These are phyloP conservation scores for Anoura caudifer DNA, from an alignment of 2,113 vertebrate genomes.

Conservation along the genomic window DNA sequence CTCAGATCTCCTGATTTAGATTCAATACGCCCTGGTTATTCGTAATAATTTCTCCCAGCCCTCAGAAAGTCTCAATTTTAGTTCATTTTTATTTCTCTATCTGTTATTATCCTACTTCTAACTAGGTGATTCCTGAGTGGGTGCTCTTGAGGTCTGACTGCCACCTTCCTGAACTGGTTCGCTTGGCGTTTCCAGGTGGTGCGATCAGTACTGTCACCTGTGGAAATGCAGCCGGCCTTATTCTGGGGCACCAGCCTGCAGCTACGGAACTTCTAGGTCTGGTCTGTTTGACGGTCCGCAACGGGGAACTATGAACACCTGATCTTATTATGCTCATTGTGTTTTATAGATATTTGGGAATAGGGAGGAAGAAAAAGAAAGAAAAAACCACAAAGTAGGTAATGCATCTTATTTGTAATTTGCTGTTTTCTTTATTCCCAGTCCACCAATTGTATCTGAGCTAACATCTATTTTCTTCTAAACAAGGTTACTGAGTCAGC, in stretches of 20 bases:
- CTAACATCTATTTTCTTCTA: not conserved
- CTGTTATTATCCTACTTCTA: not conserved
- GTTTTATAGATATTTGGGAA: not conserved
- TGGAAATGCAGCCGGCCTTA: not conserved
- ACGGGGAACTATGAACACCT: not conserved
- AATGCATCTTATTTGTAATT: not conserved
- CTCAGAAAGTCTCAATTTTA: not conserved
- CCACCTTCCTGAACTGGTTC: not conserved
- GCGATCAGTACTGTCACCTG: not conserved
- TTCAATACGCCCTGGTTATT: not conserved
- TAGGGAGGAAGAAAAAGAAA: not conserved
- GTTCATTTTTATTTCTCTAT: not conserved
- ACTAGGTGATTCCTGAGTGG: not conserved
- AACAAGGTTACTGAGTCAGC: conserved; percentile 20
- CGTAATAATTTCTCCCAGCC: not conserved
- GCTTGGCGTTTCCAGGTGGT: not conserved
- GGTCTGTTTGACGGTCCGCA: not conserved
- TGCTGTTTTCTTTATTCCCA: not conserved
- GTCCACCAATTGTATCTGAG: not conserved
- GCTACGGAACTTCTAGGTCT: not conserved
- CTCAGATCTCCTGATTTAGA: not conserved
- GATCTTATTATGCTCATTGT: not conserved
- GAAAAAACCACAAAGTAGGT: not conserved
- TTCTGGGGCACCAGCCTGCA: not conserved
- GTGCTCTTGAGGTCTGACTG: not conserved